Conservation (phyloP, 2,797 vertebrate genomes). For the Pseudomugil tenellus region DNA sequence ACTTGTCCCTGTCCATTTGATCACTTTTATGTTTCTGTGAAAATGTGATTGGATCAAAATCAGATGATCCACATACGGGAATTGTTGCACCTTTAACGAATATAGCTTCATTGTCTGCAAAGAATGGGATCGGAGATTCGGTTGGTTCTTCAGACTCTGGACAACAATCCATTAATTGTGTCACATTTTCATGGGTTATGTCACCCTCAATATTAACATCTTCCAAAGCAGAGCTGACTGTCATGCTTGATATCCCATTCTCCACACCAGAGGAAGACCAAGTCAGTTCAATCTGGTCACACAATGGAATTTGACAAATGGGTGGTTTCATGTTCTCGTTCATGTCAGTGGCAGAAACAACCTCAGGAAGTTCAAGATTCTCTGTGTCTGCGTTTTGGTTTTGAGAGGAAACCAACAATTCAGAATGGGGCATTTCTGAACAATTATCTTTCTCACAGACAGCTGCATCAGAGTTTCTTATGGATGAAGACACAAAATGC, state of each 20-base stretch:
- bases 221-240: constrained; percentile 59
- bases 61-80: neutral
- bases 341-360: neutral
- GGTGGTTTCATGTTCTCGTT: neutral
- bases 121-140: constrained; percentile 7
- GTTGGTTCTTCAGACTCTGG: neutral
- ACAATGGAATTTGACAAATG: constrained; percentile 5
- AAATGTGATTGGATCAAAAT: neutral
- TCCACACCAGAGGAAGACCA: constrained; percentile 48
- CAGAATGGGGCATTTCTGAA: constrained; percentile 8
- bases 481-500: neutral
- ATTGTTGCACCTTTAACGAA: constrained; percentile 2
- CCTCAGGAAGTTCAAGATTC: constrained; percentile 1
- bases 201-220: constrained; percentile 24
- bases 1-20: neutral
- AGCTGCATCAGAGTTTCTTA: neutral
- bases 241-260: constrained; percentile 74
- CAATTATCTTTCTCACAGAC: neutral
- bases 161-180: neutral
- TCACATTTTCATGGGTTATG: neutral
- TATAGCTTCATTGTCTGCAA: constrained; percentile 4
- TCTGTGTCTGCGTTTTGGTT: constrained; percentile 13
- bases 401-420: neutral
- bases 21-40: neutral
- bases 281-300: constrained; percentile 17